Evolutionary conservation across 2,113 vertebrate species (phyloP).

Genomic region (Rhynchopsitta pachyrhyncha): DNA sequence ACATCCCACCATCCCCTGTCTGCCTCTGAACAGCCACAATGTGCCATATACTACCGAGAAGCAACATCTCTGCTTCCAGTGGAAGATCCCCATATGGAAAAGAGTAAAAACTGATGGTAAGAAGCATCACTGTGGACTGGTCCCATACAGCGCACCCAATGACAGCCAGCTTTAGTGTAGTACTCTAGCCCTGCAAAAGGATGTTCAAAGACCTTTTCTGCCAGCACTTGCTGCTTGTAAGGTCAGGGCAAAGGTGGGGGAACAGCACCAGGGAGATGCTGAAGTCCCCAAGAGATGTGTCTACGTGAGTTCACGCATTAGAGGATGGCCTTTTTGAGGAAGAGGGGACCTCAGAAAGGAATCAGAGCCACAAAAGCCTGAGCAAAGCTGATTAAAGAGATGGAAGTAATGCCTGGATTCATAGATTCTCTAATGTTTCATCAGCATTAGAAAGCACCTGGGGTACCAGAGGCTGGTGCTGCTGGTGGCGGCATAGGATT

Average conservation of each 20-base stretch:
- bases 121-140: neutral
- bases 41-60: rapidly evolving
- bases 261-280: neutral
- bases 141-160: rapidly evolving
- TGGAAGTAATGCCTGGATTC: neutral
- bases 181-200: neutral
- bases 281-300: neutral
- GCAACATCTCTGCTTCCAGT: neutral
- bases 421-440: neutral
- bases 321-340: neutral
- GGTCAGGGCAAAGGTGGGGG: neutral
- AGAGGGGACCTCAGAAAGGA: neutral
- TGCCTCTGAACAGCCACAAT: rapidly evolving
- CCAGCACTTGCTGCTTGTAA: neutral
- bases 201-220: neutral
- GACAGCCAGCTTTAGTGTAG: neutral
- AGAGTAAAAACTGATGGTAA: neutral
- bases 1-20: neutral
- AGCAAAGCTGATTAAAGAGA: neutral
- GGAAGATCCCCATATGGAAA: neutral
- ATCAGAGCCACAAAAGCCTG: neutral
- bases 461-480: neutral
- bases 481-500: neutral
- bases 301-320: rapidly evolving
- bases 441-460: neutral